Evolutionary conservation across 2,797 vertebrate genomes (phyloP), one percentile per base, ranked within the genome.

Genomic region (Caiman crocodilus): DNA sequence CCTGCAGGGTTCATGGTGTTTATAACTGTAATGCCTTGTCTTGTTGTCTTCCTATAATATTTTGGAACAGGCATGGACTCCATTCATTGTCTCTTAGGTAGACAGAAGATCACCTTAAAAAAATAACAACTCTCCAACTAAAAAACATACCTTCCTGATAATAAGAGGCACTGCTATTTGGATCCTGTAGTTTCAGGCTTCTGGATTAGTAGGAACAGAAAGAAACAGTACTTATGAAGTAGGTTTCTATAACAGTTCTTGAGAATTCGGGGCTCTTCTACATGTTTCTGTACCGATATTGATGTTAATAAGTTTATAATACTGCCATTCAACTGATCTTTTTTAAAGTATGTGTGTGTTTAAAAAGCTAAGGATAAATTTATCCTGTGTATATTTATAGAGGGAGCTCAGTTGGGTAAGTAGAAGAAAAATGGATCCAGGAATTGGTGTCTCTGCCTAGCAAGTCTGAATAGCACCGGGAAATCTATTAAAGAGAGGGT

Each of bases 1-100:
- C 85, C 35, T 94, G 71, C 88, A 82, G 71, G 85, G 58, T 63
- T 93, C 58, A 5, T 90, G 92, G 92, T 93, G 94, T 88, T 11
- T 95, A 74, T 85, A 60, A 1, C 81, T 92, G 57, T 61, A 78
- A 56, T 75, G 35, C 26, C 1, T 82, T 13, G 0, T 65, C 79
- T 81, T 86, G n/a, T 15, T 84, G 79, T 86, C 69, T 10, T 64
- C 30, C 65, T 28, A 26, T 65, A 42, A 42, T 30, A 35, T 89
- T 16, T 28, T 0, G 0, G 20, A 76, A 84, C 64, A n/a, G 56
- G 28, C 57, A 65, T 73, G 82, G 64, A 84, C 69, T 86, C 69
- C 26, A 84, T 69, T 1, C 85, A 90, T 95, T 60, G 60, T 14
- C 71, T 90, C 65, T 32, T 82, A 25, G 32, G 58, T 90, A n/a